phyloP scores from a whole-genome alignment of 2,113 vertebrate genomes.

The Sciurus niger region DNA sequence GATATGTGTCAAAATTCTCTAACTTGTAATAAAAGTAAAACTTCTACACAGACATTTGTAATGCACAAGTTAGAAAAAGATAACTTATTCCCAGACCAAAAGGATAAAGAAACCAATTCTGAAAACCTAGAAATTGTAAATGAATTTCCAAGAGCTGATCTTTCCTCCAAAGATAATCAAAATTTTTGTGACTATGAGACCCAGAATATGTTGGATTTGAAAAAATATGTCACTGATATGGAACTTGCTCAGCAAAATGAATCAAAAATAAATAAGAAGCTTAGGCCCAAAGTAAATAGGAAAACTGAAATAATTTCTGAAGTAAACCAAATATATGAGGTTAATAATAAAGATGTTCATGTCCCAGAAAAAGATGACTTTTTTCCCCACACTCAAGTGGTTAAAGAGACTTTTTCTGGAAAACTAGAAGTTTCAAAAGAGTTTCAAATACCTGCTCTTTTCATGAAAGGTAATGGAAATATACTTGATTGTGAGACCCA shows the following conservation, averaged over 20 bases:
- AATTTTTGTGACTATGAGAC: conserved; percentile 59
- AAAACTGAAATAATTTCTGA: conserved; percentile 79
- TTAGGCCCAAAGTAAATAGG: conserved; percentile 65
- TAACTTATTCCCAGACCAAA: conserved; percentile 67
- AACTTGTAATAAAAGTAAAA: conserved; percentile 50
- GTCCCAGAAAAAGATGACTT: conserved; percentile 30
- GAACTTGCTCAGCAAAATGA: conserved; percentile 65
- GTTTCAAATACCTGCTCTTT: conserved; percentile 52
- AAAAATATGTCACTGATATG: conserved; percentile 44
- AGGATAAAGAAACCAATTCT: conserved; percentile 62
- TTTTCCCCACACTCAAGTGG: not conserved
- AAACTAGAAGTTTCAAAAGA: conserved; percentile 7
- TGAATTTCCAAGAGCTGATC: conserved; percentile 65
- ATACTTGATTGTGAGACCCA: not conserved
- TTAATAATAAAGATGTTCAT: conserved; percentile 37
- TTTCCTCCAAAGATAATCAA: conserved; percentile 65
- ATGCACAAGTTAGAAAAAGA: conserved; percentile 71
- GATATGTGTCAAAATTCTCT: not conserved
- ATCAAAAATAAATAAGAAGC: conserved; percentile 61
- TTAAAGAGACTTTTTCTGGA: conserved; percentile 51
- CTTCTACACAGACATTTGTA: conserved; percentile 80
- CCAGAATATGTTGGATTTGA: conserved; percentile 48
- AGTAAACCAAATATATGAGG: conserved; percentile 50
- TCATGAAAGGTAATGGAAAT: conserved; percentile 9
- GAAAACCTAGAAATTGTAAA: conserved; percentile 60